Evolutionary conservation across 2,113 vertebrate species (phyloP), one percentile per base, ranked within the genome.

Genomic region (Tragulus kanchil): DNA sequence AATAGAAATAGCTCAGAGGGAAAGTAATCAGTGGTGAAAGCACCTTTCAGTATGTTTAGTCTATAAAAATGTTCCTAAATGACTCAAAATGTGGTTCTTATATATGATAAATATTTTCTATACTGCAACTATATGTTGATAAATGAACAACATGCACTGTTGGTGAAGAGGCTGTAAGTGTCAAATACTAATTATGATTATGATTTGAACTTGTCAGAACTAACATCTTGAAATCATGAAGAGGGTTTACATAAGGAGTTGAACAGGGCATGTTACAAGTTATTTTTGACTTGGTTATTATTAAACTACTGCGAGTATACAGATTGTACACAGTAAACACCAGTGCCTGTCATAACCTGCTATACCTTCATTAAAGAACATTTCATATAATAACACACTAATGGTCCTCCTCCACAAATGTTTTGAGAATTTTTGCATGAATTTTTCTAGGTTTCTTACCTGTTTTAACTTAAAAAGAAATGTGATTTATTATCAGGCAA

Each of bases 161-260:
- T 97, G 85, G 96, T 94, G 83, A 97, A 97, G 98, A 97, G 96
- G 94, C 92, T 98, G 52, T 77, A 90, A 98, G 97, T 98, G 96
- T 97, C 97, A 87, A 96, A 96, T 97, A 94, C 87, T 98, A 98
- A 98, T 98, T 97, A 98, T 94, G 93, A 97, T 97, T 97, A 97
- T 91, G 95, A 95, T 90, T 95, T 95, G 96, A 98, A 97, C 95
- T 97, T 96, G 97, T 97, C 96, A 97, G 96, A 96, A 83, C 96
- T 88, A 97, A 97, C 82, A 94, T 98, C 97, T 97, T 97, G 92
- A 97, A 94, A 96, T 97, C 58, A 93, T 96, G 94, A 95, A 87
- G 92, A 97, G 94, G 81, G 31, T 96, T 96, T 96, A 71, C 79
- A 97, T 73, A 89, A 96, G 75, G 77, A 87, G 81, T 83, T 58